These are phyloP conservation scores for Beris morrisii DNA, from an alignment of 2,888 invertebrate species.

Conservation along the genomic window DNA sequence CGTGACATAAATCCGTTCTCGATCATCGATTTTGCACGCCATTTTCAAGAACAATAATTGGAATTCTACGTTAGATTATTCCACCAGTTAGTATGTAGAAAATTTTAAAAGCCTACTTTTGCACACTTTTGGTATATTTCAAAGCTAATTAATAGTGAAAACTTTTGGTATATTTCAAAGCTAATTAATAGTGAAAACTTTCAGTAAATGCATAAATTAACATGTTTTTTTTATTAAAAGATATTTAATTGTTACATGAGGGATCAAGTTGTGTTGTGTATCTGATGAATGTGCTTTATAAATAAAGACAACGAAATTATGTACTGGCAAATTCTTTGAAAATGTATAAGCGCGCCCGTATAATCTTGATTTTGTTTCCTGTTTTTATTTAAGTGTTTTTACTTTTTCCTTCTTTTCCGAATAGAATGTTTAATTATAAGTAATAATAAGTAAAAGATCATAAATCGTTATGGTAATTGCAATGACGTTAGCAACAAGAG, in stretches of 20 bases:
- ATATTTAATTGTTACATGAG: constrained; percentile 30
- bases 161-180: neutral
- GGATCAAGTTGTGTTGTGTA: constrained; percentile 19
- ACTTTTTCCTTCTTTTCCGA: constrained; percentile 1
- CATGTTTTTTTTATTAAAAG: constrained; percentile 28
- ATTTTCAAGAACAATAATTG: no score
- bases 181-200: neutral
- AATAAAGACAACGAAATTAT: constrained; percentile 15
- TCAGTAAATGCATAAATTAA: constrained; percentile 30
- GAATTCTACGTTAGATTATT: no score
- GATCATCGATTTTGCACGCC: no score
- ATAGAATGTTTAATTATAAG: neutral
- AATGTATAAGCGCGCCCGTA: no score
- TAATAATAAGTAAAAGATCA: no score
- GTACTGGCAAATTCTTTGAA: constrained; percentile 4
- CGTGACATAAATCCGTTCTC: no score
- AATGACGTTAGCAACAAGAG: neutral
- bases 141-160: no score
- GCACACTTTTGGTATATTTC: no score
- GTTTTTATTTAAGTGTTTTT: neutral
- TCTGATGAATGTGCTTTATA: constrained; percentile 21
- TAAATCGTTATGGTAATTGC: constrained; percentile 1
- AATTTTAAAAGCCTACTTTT: no score
- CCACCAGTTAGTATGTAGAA: no score
- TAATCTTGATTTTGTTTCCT: neutral